Conservation (phyloP, 2,797 vertebrate species). For the Leptoclinus maculatus region DNA sequence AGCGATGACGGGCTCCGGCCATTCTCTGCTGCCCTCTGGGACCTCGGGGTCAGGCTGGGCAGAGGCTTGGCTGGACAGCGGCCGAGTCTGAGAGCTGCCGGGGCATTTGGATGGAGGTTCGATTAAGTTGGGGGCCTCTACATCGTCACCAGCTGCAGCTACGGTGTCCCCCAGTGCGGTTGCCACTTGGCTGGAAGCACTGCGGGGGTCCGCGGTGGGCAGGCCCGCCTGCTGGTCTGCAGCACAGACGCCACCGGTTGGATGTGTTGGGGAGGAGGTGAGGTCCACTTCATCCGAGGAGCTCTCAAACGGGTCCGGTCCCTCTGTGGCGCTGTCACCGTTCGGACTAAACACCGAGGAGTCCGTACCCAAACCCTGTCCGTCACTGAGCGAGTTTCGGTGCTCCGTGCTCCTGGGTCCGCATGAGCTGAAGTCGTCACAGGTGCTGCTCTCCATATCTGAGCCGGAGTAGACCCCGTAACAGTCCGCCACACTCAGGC, state of each 20-base stretch:
- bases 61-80: constrained; percentile 65
- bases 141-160: neutral
- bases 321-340: constrained; percentile 87
- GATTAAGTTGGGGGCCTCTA: constrained; percentile 41
- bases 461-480: constrained; percentile 78
- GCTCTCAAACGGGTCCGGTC: constrained; percentile 88
- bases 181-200: constrained; percentile 30
- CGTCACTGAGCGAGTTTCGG: constrained; percentile 70
- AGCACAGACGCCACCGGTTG: constrained; percentile 36
- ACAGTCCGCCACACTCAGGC: constrained; percentile 61
- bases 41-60: constrained; percentile 56
- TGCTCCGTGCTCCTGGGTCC: constrained; percentile 61
- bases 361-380: constrained; percentile 79
- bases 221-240: constrained; percentile 38
- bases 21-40: constrained; percentile 46
- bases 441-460: constrained; percentile 82
- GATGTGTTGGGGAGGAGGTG: constrained; percentile 66
- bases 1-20: constrained; percentile 51
- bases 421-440: constrained; percentile 79
- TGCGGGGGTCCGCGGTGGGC: constrained; percentile 29
- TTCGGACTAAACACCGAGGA: constrained; percentile 82
- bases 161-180: constrained; percentile 15
- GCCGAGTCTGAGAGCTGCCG: constrained; percentile 73
- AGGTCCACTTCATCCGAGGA: constrained; percentile 89
- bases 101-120: constrained; percentile 54